Base-by-base conservation (phyloP, 2,888 invertebrate genomes). In the Hirtodrosophila alboralis region DNA sequence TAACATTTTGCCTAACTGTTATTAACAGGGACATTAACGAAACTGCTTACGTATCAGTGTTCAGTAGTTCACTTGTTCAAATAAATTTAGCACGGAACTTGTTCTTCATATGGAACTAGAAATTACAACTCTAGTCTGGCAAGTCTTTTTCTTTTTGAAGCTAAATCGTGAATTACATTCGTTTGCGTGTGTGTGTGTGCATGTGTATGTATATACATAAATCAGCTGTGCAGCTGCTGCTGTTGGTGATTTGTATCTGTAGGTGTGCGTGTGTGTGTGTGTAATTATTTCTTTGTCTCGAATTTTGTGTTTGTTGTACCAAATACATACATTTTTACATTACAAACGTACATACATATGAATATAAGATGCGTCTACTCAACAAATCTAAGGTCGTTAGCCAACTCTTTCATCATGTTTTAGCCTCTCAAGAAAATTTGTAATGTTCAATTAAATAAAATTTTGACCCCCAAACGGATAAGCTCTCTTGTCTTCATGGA, bases 371-470 rank as follows among this genome's bases (percentile, higher is more conserved):
- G n/a, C n/a, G 40, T 44, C 48, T 54, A 40, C 38, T 64, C 41
- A 58, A 54, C 45, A 49, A 62, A 60, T 41, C 47, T 72, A 68
- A 74, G 79, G 81, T 81, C 76, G 68, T 72, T 74, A 68, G 45
- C 69, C 62, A 62, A 71, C 53, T 58, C 31, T 53, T 51, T 40
- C 9, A 5, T 36, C 54, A 16, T 13, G 1, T 43, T 57, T 30
- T n/a, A 4, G 12, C n/a, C 38, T 18, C 21, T 47, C 9, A 43
- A 36, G 12, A 12, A 9, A 16, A 60, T 41, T 47, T 8, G 14
- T 16, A 26, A 44, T 10, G 13, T 54, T 40, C 36, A 61, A 58
- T 62, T 62, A 33, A 31, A 44, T 21, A 57, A 49, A 45, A 23
- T 18, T 10, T 33, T 49, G 27, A 47, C 40, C 48, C 27, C 30